Evolutionary conservation across 2,888 invertebrate species (phyloP).

Genomic region (Drosophila buzzatii): DNA sequence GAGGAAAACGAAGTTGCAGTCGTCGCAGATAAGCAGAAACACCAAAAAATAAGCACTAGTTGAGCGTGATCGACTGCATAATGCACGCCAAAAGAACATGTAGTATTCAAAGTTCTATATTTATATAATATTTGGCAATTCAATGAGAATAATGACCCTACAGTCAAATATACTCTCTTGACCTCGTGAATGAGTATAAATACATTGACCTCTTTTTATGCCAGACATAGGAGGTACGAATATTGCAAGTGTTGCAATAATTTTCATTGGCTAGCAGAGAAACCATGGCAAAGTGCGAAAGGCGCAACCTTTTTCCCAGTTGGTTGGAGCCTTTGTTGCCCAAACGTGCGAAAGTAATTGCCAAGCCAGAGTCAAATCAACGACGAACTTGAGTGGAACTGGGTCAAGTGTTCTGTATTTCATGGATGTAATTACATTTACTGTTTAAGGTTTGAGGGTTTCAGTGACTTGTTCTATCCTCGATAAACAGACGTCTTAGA

Average conservation of each 20-base stretch:
- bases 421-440: constrained; percentile 66
- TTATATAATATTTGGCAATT: too few relatives aligned
- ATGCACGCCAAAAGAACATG: neutral
- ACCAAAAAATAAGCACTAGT: constrained; percentile 24
- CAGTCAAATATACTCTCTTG: neutral
- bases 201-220: constrained; percentile 73
- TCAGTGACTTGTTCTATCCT: constrained; percentile 5
- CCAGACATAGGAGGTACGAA: constrained; percentile 39
- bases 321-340: constrained; percentile 45
- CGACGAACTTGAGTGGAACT: constrained; percentile 39
- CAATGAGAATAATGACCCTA: too few relatives aligned
- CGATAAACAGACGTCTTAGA: constrained; percentile 10
- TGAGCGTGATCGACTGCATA: neutral
- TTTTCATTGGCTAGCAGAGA: constrained; percentile 42
- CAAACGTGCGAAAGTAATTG: constrained; percentile 77
- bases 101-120: neutral
- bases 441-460: constrained; percentile 30
- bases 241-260: constrained; percentile 74
- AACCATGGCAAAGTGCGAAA: neutral
- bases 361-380: constrained; percentile 4
- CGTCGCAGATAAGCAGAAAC: constrained; percentile 50
- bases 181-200: constrained; percentile 14
- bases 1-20: constrained; percentile 16
- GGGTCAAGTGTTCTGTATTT: constrained; percentile 77
- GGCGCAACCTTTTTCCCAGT: constrained; percentile 40